Percentiles rank a stretch among this genome's conserved stretches.
These are phyloP conservation scores for Streptopelia turtur DNA, from an alignment of 2,797 vertebrate genomes.

Conservation along the genomic window DNA sequence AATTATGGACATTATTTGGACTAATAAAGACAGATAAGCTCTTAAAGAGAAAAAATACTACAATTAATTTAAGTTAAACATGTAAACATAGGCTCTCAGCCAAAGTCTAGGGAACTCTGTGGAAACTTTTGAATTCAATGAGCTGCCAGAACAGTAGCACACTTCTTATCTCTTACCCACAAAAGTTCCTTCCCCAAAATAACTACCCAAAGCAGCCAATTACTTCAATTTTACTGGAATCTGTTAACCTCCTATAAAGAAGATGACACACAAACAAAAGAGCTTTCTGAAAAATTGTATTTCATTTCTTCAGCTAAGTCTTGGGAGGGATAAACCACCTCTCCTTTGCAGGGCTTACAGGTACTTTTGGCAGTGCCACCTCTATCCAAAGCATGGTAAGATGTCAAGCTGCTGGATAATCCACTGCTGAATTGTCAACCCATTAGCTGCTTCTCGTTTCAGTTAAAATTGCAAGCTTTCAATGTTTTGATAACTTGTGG, in stretches of 20 bases:
- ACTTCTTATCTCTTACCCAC: constrained; percentile 19
- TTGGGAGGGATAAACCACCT: background rate
- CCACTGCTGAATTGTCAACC: background rate
- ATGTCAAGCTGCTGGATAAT: background rate
- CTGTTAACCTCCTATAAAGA: background rate
- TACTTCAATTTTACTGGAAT: constrained; percentile 23
- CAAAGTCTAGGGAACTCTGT: background rate
- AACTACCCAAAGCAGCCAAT: constrained; percentile 27
- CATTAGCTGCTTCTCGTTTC: background rate
- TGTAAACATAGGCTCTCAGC: background rate
- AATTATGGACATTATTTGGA: constrained; percentile 64
- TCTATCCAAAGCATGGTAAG: background rate
- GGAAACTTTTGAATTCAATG: background rate
- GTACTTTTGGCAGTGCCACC: background rate
- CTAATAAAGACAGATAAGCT: constrained; percentile 63
- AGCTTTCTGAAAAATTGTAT: background rate
- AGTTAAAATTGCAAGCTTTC: background rate
- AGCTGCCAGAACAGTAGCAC: constrained; percentile 1
- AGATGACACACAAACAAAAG: background rate
- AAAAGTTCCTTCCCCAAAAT: constrained; percentile 14
- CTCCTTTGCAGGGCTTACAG: background rate
- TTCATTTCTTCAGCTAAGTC: background rate
- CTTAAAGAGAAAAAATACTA: constrained; percentile 40
- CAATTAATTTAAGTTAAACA: constrained; percentile 63
- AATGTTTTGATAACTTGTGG: rapidly evolving